Evolutionary conservation across 2,797 vertebrate species (phyloP).

Genomic region (Acropternis orthonyx): DNA sequence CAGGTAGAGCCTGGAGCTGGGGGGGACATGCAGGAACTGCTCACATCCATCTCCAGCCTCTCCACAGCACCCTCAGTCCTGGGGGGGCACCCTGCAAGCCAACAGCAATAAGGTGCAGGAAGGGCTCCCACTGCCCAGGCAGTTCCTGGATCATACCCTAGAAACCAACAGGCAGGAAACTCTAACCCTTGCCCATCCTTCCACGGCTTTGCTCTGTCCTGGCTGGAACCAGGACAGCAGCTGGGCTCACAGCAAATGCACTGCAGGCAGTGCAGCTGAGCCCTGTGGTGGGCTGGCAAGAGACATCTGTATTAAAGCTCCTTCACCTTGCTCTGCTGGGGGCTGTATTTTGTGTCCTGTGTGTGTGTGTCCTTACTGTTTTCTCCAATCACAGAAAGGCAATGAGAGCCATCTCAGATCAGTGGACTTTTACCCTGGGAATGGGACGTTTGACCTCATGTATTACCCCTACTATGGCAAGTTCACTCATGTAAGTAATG

Average conservation of each 20-base stretch:
- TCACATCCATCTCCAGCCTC: not conserved
- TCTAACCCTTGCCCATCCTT: not conserved
- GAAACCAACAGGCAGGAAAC: not conserved
- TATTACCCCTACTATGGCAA: slow-evolving; percentile 98
- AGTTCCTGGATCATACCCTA: not conserved
- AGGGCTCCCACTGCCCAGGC: not conserved
- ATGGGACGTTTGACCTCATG: slow-evolving; percentile 86
- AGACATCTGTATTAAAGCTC: not conserved
- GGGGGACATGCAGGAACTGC: not conserved
- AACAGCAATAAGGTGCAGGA: not conserved
- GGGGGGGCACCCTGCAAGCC: not conserved
- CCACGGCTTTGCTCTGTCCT: rapidly evolving
- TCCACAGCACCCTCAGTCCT: not conserved
- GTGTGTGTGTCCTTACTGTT: not conserved
- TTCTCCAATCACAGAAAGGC: slow-evolving; percentile 84
- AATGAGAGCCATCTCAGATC: slow-evolving; percentile 81
- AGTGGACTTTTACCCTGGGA: slow-evolving; percentile 88
- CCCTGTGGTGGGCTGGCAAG: not conserved
- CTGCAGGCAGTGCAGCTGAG: not conserved
- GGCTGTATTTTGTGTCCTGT: not conserved
- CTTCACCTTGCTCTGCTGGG: not conserved
- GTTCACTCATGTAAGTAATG: slow-evolving; percentile 88
- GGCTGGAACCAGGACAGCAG: not conserved
- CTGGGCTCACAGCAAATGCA: not conserved
- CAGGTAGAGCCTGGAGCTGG: not conserved